Evolutionary conservation across 1,140 invertebrate genomes (phyloP).

Genomic region (Ceratina japonica): DNA sequence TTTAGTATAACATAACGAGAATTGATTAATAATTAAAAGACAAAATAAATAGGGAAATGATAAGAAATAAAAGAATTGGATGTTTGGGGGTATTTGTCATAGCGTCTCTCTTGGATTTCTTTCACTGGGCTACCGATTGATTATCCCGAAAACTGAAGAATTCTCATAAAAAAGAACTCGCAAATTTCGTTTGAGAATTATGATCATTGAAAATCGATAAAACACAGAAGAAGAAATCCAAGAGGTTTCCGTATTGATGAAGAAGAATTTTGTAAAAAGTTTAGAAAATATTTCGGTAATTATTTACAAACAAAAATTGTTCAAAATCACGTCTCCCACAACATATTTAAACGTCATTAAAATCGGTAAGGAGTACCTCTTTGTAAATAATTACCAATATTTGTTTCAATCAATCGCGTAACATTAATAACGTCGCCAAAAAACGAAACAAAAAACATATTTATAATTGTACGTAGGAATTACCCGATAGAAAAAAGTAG

Average conservation of each 20-base stretch:
- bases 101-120: conserved; percentile 27
- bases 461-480: conserved; percentile 36
- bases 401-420: neutral
- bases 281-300: neutral
- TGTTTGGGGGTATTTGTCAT: neutral
- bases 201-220: neutral
- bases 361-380: too few relatives aligned
- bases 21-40: neutral
- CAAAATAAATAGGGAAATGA: neutral
- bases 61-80: too few relatives aligned
- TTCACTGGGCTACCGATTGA: neutral
- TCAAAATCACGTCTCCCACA: too few relatives aligned
- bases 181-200: neutral
- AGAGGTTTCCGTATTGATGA: neutral
- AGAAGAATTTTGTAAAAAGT: neutral
- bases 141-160: neutral
- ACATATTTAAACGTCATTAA: too few relatives aligned
- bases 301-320: too few relatives aligned
- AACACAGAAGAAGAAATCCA: conserved; percentile 6
- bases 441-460: conserved; percentile 9
- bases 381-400: too few relatives aligned
- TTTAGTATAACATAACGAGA: too few relatives aligned
- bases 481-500: conserved; percentile 34
- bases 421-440: conserved; percentile 28
- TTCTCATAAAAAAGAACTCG: neutral